Percentiles rank a stretch among this genome's conserved stretches.
These are phyloP conservation scores for Actinia equina DNA, from an alignment of 64 coral and sea anemone species.

Conservation along the genomic window DNA sequence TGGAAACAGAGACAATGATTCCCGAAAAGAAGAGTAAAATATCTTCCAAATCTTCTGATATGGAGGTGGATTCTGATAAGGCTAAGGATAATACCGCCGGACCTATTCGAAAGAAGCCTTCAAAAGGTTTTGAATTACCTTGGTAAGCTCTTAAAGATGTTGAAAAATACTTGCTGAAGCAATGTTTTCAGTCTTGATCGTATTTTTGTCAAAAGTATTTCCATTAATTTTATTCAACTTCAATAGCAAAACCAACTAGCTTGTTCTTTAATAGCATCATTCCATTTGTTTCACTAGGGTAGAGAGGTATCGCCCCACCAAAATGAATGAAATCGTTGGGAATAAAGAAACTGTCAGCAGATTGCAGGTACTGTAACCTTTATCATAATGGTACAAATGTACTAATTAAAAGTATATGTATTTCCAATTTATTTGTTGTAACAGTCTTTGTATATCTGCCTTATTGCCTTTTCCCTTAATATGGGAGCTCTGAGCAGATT, in stretches of 20 bases:
- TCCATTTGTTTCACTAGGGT: conserved; percentile 59
- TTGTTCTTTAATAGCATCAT: background rate
- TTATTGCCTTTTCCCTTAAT: no score
- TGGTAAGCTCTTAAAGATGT: conserved; percentile 53
- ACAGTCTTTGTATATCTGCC: no score
- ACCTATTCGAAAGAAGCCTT: conserved; percentile 19
- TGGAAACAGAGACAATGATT: conserved; percentile 12
- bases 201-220: background rate
- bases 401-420: no score
- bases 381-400: no score
- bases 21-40: background rate
- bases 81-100: background rate
- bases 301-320: conserved; percentile 96
- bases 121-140: conserved; percentile 80
- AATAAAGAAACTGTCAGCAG: conserved; percentile 96
- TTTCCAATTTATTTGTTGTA: no score
- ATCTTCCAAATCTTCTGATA: conserved; percentile 4
- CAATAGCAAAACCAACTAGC: background rate
- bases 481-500: no score
- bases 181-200: background rate
- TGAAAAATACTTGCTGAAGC: background rate
- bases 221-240: background rate
- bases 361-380: conserved; percentile 57
- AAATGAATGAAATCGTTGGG: conserved; percentile 92
- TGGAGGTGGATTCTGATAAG: conserved; percentile 21